Conservation (phyloP, 2,888 invertebrate genomes). For the Chloroclystis v-ata region DNA sequence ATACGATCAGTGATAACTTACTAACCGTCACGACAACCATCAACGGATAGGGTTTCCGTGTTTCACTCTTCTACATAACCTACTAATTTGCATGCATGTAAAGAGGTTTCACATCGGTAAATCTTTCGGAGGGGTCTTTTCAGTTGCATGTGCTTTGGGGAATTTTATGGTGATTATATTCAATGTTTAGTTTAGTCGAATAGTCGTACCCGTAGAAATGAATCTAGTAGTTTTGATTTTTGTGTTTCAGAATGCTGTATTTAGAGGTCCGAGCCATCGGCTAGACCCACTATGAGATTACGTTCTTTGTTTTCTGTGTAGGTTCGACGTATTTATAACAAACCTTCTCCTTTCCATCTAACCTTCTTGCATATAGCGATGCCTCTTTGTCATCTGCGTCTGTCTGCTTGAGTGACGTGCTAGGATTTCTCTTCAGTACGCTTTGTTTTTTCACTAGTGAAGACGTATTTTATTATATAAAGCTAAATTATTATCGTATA, state of each 20-base stretch:
- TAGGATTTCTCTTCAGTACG: no score
- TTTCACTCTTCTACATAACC: constrained; percentile 44
- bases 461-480: no score
- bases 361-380: no score
- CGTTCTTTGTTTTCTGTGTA: no score
- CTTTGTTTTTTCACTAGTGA: no score
- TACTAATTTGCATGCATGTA: constrained; percentile 56
- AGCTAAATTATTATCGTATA: no score
- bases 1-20: constrained; percentile 59
- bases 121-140: constrained; percentile 33
- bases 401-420: no score
- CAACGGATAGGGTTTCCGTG: constrained; percentile 42
- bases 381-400: no score
- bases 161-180: constrained; percentile 23
- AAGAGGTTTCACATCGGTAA: no score
- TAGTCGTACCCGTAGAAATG: constrained; percentile 9
- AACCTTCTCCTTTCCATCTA: no score
- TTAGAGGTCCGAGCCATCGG: constrained; percentile 1
- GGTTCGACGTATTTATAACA: no score
- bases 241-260: constrained; percentile 2
- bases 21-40: constrained; percentile 62
- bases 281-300: no score
- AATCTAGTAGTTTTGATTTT: constrained; percentile 8
- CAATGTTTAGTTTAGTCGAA: constrained; percentile 17
- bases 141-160: constrained; percentile 44